Percentiles rank a stretch among this genome's conserved stretches.
phyloP scores from a whole-genome alignment of 2,797 vertebrate genomes.

The Anguilla obscura region DNA sequence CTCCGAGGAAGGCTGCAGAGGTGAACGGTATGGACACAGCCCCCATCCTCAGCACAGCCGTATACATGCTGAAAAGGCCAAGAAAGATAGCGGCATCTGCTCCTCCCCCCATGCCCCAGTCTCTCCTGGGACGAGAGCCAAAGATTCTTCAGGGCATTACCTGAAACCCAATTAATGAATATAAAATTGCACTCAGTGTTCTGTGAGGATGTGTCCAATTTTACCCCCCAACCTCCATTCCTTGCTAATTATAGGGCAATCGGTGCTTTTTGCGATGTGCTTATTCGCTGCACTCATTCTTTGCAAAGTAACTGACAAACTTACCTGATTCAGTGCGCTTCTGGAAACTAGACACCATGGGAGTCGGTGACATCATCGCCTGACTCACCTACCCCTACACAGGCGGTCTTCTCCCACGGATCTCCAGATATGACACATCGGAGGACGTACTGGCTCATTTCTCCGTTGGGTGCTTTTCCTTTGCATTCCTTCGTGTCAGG shows the following conservation, averaged over 20 bases:
- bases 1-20: conserved; percentile 76
- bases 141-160: too few species aligned
- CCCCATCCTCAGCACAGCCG: conserved; percentile 97
- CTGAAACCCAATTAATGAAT: too few species aligned
- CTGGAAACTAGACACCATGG: neutral
- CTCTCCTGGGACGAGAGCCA: neutral
- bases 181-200: too few species aligned
- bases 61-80: conserved; percentile 95
- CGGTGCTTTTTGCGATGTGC: neutral
- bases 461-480: conserved; percentile 63
- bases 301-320: neutral
- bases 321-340: neutral
- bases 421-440: conserved; percentile 99
- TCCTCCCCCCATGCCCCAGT: neutral
- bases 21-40: conserved; percentile 85
- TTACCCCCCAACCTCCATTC: neutral
- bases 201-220: too few species aligned
- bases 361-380: neutral
- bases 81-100: conserved; percentile 80
- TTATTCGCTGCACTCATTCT: neutral
- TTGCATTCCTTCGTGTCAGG: conserved; percentile 37
- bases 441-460: conserved; percentile 82
- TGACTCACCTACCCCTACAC: too few species aligned
- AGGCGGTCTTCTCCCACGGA: conserved; percentile 80
- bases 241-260: neutral